Base-by-base conservation (phyloP, 2,797 vertebrate species). In the Anabacerthia variegaticeps region DNA sequence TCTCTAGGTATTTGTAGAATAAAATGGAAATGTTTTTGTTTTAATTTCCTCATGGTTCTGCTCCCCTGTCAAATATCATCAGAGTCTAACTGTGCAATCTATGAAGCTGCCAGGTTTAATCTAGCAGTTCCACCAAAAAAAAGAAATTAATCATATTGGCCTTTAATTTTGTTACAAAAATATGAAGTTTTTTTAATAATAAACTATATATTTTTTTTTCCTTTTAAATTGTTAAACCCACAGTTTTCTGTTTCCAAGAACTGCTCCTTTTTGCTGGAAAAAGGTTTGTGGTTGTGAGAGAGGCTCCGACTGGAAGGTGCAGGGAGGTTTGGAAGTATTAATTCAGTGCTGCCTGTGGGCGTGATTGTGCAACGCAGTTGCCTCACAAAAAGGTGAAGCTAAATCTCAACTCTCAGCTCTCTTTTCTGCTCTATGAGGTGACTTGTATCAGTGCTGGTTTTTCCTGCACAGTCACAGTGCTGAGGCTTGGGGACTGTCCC, bases 71-170 rank as follows among this genome's bases (percentile, higher is more conserved):
- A 93, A 66, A 52, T 81, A 52, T 43, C 62, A 92, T 93, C 85
- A 82, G 51, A 77, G 32, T 85, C 63, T 86, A 75, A 88, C 66
- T 69, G 46, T 86, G 80, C 63, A 52, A 23, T 86, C 74, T 85
- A 3, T 69, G 76, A 72, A 68, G 62, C 89, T 95, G 93, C 83
- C 94, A 85, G 63, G 18, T 69, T 94, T 95, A 81, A 94, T 96
- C 77, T 87, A 59, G 74, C 44, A 48, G 63, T 51, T 88, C 17
- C 55, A 49, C 62, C 12, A 41, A 93, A 94, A 93, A 49, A 88
- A 85, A 46, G 44, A 21, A 46, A 12, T 10, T 72, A 88, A 76
- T 86, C 32, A 12, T 55, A 69, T 15, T 62, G 39, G 17, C 63
- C 67, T 90, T 89, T 78, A 88, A 81, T 94, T 95, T 76, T 52